phyloP scores from a whole-genome alignment of 2,888 invertebrate genomes.

The Geophilus truncorum region DNA sequence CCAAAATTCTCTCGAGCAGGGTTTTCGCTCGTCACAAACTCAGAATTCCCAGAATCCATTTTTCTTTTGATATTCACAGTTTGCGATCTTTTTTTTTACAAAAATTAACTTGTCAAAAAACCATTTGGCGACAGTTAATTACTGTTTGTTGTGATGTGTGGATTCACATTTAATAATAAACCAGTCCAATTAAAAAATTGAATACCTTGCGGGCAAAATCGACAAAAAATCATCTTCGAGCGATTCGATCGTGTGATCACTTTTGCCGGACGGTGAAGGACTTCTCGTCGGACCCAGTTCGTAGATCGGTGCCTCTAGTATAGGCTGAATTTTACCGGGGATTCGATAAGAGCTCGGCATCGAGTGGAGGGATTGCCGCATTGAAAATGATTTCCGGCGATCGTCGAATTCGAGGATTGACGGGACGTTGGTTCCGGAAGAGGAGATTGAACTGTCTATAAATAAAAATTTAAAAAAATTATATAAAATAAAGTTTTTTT shows the following conservation, averaged over 20 bases:
- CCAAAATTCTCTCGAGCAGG: too few species aligned
- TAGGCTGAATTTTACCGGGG: too few species aligned
- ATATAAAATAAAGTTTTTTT: neutral
- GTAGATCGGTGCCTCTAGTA: slow-evolving; percentile 39
- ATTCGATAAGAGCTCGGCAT: neutral
- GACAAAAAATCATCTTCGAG: slow-evolving; percentile 32
- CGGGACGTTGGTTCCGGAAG: neutral
- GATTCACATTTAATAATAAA: too few species aligned
- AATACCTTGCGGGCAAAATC: slow-evolving; percentile 35
- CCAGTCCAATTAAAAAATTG: slow-evolving; percentile 34
- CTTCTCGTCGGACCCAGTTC: slow-evolving; percentile 35
- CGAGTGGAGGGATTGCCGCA: neutral
- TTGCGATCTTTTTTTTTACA: slow-evolving; percentile 32
- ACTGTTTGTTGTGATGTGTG: too few species aligned
- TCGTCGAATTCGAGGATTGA: neutral
- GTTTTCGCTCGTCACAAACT: too few species aligned
- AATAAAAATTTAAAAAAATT: neutral
- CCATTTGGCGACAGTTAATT: too few species aligned
- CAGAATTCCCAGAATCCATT: too few species aligned
- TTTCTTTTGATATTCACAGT: too few species aligned
- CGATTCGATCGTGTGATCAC: slow-evolving; percentile 32
- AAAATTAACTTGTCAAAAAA: slow-evolving; percentile 35
- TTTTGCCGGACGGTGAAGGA: slow-evolving; percentile 38
- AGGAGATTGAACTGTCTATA: neutral
- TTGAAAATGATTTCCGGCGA: neutral